A percentile compares a stretch with the other conserved stretches of the same genome.
phyloP scores from a whole-genome alignment of 2,113 vertebrate species.

The Platysternon megacephalum region DNA sequence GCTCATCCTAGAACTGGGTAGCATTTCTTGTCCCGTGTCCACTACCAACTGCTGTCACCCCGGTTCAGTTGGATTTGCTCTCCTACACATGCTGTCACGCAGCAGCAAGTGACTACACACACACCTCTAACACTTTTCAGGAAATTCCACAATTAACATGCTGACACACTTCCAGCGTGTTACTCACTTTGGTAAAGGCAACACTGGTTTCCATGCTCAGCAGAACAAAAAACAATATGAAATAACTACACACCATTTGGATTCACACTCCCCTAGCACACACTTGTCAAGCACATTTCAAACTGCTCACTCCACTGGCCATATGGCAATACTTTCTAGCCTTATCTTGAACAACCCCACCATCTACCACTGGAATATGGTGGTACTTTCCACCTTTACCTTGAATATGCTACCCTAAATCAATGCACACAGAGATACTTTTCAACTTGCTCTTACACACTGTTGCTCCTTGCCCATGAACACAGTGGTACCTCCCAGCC shows the following conservation, averaged over 20 bases:
- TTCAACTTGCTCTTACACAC: fast-evolving
- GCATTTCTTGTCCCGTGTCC: fast-evolving
- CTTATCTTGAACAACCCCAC: not conserved
- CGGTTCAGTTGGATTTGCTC: not conserved
- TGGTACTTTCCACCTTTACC: not conserved
- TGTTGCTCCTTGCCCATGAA: not conserved
- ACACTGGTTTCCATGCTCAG: not conserved
- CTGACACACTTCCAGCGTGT: not conserved
- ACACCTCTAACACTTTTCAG: not conserved
- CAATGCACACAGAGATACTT: fast-evolving
- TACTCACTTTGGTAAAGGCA: not conserved
- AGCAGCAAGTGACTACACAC: not conserved
- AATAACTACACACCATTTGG: not conserved
- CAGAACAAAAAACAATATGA: not conserved
- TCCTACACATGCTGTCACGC: fast-evolving
- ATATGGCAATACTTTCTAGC: not conserved
- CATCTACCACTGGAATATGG: fast-evolving
- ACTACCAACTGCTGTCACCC: not conserved
- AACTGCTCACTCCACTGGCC: conserved; percentile 3
- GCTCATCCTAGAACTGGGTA: not conserved
- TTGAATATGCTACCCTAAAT: not conserved
- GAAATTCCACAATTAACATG: not conserved
- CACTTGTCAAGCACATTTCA: not conserved
- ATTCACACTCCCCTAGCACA: conserved; percentile 7
- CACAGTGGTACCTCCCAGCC: not conserved